Base-by-base conservation (phyloP, 2,113 vertebrate genomes). In the Eira barbara region DNA sequence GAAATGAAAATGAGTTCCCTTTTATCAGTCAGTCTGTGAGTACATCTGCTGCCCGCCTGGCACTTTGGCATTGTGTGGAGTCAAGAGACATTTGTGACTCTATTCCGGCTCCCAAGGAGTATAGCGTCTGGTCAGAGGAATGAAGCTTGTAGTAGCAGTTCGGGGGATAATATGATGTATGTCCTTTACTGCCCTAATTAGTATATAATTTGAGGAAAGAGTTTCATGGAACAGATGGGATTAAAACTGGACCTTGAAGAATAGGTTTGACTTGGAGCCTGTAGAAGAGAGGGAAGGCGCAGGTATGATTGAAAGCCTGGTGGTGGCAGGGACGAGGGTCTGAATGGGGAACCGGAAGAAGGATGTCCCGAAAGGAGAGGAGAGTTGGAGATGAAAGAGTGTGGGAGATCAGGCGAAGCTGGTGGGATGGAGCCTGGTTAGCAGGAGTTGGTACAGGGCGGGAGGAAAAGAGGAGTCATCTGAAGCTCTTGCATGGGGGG, bases 1-100 rank as follows among this genome's bases (percentile, higher is more conserved):
- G 79, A 93, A 92, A 88, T 86, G 74, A 94, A 86, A 89, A 49
- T 55, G 73, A 93, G 79, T 81, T 52, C 39, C 27, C 86, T 93
- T 94, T 91, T 73, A 81, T 76, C 84, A 45, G 42, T 84, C 71
- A 3, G 3, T 89, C 67, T 45, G 18, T 55, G 45, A 86, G 86
- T 31, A 14, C 15, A 31, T 94, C 55, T 52, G 79, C 85, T 94
- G 69, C 25, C 89, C 13, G 52, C 47, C 65, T 25, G 65, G 55
- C 42, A 71, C 85, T 76, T n/a, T 23, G 83, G 15, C 92, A 42
- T 2, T 82, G 1, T 20, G 18, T 84, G 34, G 52, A 88, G 65
- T 80, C 82, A 25, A 69, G 78, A 69, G 36, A 95, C 76, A 3
- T 86, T 71, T 59, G 29, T 57, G 71, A 74, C 25, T 92, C 89